These are phyloP conservation scores for Lytechinus pictus DNA, from an alignment of 35 echinoderm and acorn worm genomes.

Conservation along the genomic window DNA sequence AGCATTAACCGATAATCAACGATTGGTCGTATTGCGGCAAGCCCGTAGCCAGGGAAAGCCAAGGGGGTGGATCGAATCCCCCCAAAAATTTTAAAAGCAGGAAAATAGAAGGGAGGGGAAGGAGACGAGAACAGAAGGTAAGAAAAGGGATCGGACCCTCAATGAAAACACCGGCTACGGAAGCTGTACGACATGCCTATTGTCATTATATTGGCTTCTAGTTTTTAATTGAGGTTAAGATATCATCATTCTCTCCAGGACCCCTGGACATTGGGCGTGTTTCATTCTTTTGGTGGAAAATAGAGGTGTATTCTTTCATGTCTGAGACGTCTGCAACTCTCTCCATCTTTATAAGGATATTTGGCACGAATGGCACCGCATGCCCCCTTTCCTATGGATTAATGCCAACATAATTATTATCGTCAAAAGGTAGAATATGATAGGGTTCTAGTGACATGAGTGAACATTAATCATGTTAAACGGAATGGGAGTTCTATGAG, in stretches of 20 bases:
- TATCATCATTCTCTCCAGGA: not conserved
- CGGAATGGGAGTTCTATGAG: too few relatives aligned
- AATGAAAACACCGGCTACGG: too few relatives aligned
- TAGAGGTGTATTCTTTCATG: not conserved
- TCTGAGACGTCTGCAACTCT: not conserved
- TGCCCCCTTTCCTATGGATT: not conserved
- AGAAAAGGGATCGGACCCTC: too few relatives aligned
- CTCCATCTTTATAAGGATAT: slow-evolving; percentile 4
- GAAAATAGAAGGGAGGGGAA: too few relatives aligned
- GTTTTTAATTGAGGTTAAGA: not conserved
- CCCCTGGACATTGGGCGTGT: not conserved
- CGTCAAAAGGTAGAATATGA: not conserved
- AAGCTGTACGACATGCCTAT: not conserved
- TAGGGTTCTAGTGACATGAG: not conserved
- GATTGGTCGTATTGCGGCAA: too few relatives aligned
- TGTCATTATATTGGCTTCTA: not conserved
- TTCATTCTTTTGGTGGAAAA: not conserved
- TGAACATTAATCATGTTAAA: not conserved
- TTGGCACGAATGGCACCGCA: not conserved
- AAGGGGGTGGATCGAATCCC: too few relatives aligned
- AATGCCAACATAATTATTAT: not conserved
- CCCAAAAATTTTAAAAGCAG: too few relatives aligned
- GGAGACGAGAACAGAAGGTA: too few relatives aligned
- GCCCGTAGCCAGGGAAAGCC: too few relatives aligned
- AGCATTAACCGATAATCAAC: too few relatives aligned